Evolutionary conservation across 2,888 invertebrate genomes (phyloP).

Genomic region (Marronus borbonicus): DNA sequence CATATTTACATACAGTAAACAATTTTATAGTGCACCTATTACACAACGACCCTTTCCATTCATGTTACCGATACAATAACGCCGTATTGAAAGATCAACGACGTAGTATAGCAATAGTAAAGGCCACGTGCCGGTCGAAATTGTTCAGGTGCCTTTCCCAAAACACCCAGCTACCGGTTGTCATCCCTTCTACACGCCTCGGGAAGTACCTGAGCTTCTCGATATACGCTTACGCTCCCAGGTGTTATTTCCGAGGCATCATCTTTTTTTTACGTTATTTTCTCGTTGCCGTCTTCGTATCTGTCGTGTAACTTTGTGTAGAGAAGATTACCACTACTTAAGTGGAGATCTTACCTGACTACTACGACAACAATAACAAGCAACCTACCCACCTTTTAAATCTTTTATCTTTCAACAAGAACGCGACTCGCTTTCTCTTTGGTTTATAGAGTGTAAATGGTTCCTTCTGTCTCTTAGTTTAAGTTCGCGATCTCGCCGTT

Average conservation of each 20-base stretch:
- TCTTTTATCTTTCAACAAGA: neutral
- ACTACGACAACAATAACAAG: neutral
- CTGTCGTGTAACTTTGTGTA: neutral
- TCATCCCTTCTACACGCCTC: neutral
- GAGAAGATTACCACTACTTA: constrained; percentile 10
- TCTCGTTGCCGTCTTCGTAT: constrained; percentile 1
- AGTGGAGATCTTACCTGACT: neutral
- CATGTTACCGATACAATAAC: no score
- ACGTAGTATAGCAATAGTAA: no score
- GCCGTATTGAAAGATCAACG: no score
- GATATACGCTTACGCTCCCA: neutral
- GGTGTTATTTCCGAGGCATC: neutral
- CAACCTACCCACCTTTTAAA: neutral
- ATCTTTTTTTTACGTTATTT: neutral
- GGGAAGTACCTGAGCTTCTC: neutral
- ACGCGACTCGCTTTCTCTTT: neutral
- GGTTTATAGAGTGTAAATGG: no score
- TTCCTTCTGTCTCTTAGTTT: neutral
- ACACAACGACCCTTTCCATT: no score
- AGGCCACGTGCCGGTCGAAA: constrained; percentile 7
- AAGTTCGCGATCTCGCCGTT: neutral
- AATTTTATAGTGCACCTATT: no score
- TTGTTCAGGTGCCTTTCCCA: neutral
- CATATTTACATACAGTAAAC: no score
- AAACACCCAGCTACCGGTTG: constrained; percentile 3